Percentiles rank a stretch among this genome's conserved stretches.
Evolutionary conservation across 2,797 vertebrate species (phyloP).

Genomic region (Eidolon dupreanum): DNA sequence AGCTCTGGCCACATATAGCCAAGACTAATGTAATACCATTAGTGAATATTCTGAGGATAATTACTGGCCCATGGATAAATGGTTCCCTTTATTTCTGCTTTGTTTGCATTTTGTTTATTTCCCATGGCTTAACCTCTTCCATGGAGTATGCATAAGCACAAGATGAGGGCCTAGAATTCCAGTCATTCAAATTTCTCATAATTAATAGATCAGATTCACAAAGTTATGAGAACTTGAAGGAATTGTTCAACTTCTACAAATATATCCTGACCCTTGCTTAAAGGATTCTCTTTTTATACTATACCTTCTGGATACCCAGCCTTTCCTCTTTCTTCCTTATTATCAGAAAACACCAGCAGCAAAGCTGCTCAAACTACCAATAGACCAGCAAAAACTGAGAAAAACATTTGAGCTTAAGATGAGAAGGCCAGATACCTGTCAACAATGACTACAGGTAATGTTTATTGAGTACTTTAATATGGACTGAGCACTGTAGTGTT

Average conservation of each 20-base stretch:
- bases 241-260: background rate
- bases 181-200: background rate
- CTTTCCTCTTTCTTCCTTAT: background rate
- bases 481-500: background rate
- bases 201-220: background rate
- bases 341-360: background rate
- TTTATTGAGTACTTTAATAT: rapidly evolving
- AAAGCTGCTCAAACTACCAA: background rate
- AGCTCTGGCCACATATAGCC: background rate
- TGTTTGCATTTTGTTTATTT: constrained; percentile 16
- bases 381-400: background rate
- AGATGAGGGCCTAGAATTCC: background rate
- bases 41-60: background rate
- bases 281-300: background rate
- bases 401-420: background rate
- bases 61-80: background rate
- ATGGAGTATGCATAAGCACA: background rate
- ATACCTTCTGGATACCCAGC: background rate
- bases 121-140: background rate
- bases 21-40: background rate
- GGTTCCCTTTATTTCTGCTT: background rate
- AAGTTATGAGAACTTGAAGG: background rate
- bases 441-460: background rate
- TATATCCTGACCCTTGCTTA: background rate
- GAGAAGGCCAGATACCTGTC: background rate